Base-by-base conservation (phyloP, 2,113 vertebrate species). In the Puffinus mauretanicus region DNA sequence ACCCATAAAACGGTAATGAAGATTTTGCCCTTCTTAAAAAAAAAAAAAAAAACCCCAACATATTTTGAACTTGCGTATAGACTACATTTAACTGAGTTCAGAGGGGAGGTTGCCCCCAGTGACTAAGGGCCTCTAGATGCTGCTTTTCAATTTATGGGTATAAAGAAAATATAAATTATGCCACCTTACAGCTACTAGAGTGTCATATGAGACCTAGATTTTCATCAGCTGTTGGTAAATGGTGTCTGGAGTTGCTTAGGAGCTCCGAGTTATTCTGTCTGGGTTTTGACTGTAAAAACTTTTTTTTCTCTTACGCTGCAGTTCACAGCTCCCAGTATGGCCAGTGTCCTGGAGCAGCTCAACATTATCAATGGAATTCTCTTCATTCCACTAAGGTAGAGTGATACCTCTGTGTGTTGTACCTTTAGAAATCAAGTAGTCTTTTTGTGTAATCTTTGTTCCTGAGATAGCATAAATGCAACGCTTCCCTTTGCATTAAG, bases 281-380 rank as follows among this genome's bases (percentile, higher is more conserved):
- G 76, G 26, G n/a, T 52, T 91, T 69, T 84, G 47, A 69, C 49
- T 69, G 47, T 8, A 61, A 42, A 75, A 78, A 16, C 19, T 62
- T 12, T 11, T 52, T 36, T 27, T 20, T 36, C 26, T 82, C 77
- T 82, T 46, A 3, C 0, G 0, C 57, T 49, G 21, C 93, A 99
- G 99, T 99, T 99, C 98, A 99, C 99, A 52, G 99, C 99, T 91
- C 99, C 99, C 96, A 99, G 98, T 97, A 99, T 99, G 99, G 98
- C 99, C 95, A 99, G 99, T 75, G 98, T 99, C 91, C 96, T 99
- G 98, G 99, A 99, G 71, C 99, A 99, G 98, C 99, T 99, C 91
- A 99, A 99, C 60, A 98, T 99, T 91, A 99, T 99, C 98, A 99
- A 99, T 5, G 99, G 99, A 93, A 99, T 99, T 97, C 99, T 99